Evolutionary conservation across 2,113 vertebrate genomes (phyloP).

Genomic region (Platysternon megacephalum): DNA sequence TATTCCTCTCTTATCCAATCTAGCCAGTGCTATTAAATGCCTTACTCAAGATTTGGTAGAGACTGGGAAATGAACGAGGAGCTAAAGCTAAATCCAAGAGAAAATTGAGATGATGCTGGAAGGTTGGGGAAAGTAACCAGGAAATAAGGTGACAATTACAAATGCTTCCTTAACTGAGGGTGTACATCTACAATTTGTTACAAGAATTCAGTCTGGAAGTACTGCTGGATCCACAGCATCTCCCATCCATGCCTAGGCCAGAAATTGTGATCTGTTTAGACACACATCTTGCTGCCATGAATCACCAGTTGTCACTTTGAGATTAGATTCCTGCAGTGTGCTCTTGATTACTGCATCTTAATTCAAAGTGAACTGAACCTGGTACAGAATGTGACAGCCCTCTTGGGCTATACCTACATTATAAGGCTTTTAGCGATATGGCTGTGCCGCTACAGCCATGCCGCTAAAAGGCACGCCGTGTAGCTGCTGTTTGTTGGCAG

Average conservation of each 20-base stretch:
- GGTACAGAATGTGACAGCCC: background rate
- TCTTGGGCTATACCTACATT: background rate
- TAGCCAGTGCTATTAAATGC: background rate
- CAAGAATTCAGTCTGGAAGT: background rate
- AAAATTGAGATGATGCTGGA: background rate
- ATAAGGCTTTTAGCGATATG: no score
- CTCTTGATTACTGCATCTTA: background rate
- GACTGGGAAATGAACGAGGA: background rate
- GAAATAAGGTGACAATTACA: background rate
- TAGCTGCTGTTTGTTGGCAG: no score
- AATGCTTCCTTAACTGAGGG: fast-evolving
- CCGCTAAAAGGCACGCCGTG: no score
- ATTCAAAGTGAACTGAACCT: background rate
- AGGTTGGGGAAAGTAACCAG: background rate
- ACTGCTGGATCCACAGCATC: background rate
- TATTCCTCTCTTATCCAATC: background rate
- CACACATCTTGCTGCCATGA: background rate
- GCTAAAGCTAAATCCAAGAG: background rate
- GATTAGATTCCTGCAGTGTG: constrained; percentile 11
- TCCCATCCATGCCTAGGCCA: background rate
- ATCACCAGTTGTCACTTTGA: background rate
- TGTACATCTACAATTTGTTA: background rate
- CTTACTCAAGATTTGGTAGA: background rate
- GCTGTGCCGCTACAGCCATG: no score
- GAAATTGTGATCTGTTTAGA: background rate